Conservation (phyloP, 1,140 invertebrate genomes). For the Heliconius hewitsoni region DNA sequence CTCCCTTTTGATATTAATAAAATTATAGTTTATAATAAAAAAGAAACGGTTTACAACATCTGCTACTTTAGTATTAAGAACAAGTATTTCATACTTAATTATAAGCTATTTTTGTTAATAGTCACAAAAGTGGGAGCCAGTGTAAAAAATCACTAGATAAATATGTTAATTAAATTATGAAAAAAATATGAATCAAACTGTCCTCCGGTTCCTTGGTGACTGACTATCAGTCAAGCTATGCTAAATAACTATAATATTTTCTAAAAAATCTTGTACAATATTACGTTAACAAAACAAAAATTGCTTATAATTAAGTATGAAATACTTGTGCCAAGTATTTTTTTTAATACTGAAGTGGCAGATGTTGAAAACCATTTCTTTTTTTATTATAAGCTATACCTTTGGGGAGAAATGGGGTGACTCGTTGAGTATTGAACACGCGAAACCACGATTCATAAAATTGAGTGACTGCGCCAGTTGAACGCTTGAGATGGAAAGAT, state of each 20-base stretch:
- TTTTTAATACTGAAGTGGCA: conserved; percentile 3
- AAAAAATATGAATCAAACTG: too few species aligned
- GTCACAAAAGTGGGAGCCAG: too few species aligned
- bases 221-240: too few species aligned
- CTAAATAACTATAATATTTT: not conserved
- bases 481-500: conserved; percentile 47
- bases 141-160: too few species aligned
- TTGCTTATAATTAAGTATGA: not conserved
- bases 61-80: too few species aligned
- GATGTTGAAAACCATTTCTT: conserved; percentile 17
- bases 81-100: too few species aligned
- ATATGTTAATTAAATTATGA: too few species aligned
- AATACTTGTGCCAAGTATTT: not conserved
- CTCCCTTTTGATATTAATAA: too few species aligned
- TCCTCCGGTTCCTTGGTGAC: too few species aligned
- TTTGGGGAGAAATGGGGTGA: conserved; percentile 2
- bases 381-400: conserved; percentile 28
- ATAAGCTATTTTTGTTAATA: too few species aligned
- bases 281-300: not conserved
- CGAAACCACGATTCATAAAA: conserved; percentile 63
- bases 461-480: conserved; percentile 55
- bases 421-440: conserved; percentile 55
- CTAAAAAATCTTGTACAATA: not conserved
- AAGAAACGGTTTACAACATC: too few species aligned
- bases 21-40: too few species aligned